Evolutionary conservation across 2,888 invertebrate species (phyloP), one percentile per base, ranked within the genome.

Genomic region (Colostygia pectinataria): DNA sequence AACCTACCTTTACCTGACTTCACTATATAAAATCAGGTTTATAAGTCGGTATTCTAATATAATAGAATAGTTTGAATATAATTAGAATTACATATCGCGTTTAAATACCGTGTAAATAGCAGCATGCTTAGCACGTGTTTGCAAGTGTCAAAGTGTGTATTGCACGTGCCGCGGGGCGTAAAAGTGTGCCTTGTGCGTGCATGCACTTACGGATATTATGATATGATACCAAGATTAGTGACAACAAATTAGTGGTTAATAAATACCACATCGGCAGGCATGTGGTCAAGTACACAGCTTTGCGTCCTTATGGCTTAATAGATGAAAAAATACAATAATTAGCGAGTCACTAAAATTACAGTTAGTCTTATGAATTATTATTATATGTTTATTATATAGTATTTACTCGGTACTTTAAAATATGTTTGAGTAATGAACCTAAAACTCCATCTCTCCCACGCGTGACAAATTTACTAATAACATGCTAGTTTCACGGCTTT

Each of bases 381-480:
- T 25, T 25, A 25, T 24, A 24, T 1, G n/a, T n/a, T n/a, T 24
- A 24, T 2, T 8, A 1, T n/a, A n/a, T 9, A 9, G n/a, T 25
- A 25, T 25, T 27, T 29, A 29, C n/a, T n/a, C n/a, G n/a, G n/a
- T n/a, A n/a, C n/a, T n/a, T n/a, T n/a, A n/a, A n/a, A n/a, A n/a
- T n/a, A n/a, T n/a, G n/a, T n/a, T n/a, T n/a, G n/a, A n/a, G n/a
- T 3, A 15, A 20, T 20, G 20, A 20, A 5, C 3, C 20, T 6
- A 20, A 23, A 32, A 23, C 9, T 23, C 7, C 25, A 62, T n/a
- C n/a, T n/a, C 74, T 60, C 74, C 74, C 57, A 74, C 79, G 72
- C 73, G 64, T 72, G 66, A 56, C 78, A 55, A 77, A 81, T 72
- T 56, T 28, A 36, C 65, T 67, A 73, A 74, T 74, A 65, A 27